Percentiles rank a stretch among this genome's conserved stretches.
Evolutionary conservation across 2,797 vertebrate species (phyloP).

Genomic region (Hippoglossus hippoglossus): DNA sequence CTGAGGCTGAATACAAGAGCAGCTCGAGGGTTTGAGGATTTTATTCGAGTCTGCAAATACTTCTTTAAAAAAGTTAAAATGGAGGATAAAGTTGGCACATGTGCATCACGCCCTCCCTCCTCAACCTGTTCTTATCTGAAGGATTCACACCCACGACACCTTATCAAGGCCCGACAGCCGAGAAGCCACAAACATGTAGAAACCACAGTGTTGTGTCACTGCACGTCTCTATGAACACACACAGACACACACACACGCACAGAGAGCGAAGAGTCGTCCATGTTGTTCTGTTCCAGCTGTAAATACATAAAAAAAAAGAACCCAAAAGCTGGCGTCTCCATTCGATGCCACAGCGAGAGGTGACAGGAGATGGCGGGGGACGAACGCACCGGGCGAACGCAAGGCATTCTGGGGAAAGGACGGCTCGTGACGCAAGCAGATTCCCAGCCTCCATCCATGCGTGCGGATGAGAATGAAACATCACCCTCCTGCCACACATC

Average conservation of each 20-base stretch:
- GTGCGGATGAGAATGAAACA: slow-evolving; percentile 55
- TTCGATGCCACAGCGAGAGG: slow-evolving; percentile 8
- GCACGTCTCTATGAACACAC: background rate
- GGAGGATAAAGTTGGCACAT: background rate
- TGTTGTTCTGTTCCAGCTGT: background rate
- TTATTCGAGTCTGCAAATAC: no score
- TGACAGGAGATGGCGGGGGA: slow-evolving; percentile 7
- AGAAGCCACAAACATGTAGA: background rate
- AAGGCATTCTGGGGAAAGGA: slow-evolving; percentile 66
- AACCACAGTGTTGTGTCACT: slow-evolving; percentile 8
- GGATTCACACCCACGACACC: slow-evolving; percentile 30
- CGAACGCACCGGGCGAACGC: slow-evolving; percentile 23
- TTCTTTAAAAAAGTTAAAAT: background rate
- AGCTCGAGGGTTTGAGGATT: background rate
- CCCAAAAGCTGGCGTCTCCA: background rate
- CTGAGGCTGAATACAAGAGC: background rate
- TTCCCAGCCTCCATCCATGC: slow-evolving; percentile 82
- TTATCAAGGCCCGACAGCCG: slow-evolving; percentile 67
- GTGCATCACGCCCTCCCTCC: background rate
- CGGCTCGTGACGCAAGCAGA: slow-evolving; percentile 71
- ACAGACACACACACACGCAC: background rate
- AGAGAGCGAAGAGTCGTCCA: background rate
- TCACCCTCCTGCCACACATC: slow-evolving; percentile 49
- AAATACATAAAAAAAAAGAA: slow-evolving; percentile 3
- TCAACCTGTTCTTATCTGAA: slow-evolving; percentile 63